These are phyloP conservation scores for Ligdia adustata DNA, from an alignment of 2,888 invertebrate genomes.

Conservation along the genomic window DNA sequence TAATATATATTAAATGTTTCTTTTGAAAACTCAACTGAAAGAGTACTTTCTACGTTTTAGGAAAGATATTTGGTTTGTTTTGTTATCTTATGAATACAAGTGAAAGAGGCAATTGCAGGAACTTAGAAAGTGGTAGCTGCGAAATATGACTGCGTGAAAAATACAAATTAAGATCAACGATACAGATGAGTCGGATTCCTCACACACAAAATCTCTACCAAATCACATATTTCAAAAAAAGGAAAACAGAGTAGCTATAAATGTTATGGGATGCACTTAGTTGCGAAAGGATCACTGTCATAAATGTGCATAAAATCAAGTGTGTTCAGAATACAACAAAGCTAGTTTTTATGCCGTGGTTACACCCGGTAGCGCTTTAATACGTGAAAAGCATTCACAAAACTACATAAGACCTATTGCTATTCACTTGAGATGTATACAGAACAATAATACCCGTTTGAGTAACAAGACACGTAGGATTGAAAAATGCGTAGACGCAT, in stretches of 20 bases:
- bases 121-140: constrained; percentile 3
- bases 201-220: no score
- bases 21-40: no score
- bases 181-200: not conserved
- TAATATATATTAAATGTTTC: no score
- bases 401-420: constrained; percentile 23
- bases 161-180: not conserved
- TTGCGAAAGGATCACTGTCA: no score
- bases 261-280: no score
- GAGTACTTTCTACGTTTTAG: no score
- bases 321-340: constrained; percentile 27
- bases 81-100: no score
- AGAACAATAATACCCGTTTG: constrained; percentile 9
- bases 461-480: constrained; percentile 6
- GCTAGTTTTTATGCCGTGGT: constrained; percentile 26
- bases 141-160: not conserved
- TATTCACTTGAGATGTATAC: constrained; percentile 21
- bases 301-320: no score
- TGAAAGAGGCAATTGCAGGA: no score
- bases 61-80: no score
- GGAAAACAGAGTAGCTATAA: no score
- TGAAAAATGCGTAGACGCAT: constrained; percentile 6
- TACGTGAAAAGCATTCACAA: constrained; percentile 38
- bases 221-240: no score
- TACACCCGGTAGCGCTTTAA: constrained; percentile 28